phyloP scores from a whole-genome alignment of 2,113 vertebrate species.

The Gallinago paraguaiae region DNA sequence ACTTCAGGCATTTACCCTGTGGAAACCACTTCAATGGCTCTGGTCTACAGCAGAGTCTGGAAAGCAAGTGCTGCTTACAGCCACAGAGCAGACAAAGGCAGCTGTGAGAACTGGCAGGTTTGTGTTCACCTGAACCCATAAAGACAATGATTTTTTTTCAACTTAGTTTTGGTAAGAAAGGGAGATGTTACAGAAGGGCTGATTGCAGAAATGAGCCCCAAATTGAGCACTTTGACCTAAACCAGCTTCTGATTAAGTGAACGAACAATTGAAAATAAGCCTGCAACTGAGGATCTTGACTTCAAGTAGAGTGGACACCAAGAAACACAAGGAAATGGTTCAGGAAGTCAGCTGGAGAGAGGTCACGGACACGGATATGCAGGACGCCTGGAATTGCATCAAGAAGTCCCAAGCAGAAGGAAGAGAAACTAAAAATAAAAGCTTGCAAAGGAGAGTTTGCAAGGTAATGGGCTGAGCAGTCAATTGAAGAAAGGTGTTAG shows the following conservation, averaged over 20 bases:
- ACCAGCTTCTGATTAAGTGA: neutral
- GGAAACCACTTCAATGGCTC: neutral
- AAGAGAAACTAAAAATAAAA: slow-evolving; percentile 25
- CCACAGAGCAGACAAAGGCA: neutral
- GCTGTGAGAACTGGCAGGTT: neutral
- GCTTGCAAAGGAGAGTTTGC: neutral
- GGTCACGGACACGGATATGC: neutral
- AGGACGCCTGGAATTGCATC: neutral
- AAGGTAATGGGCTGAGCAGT: neutral
- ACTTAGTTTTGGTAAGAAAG: neutral
- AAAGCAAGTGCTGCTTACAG: neutral
- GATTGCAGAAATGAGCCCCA: neutral
- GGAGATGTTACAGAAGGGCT: neutral
- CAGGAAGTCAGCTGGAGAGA: neutral
- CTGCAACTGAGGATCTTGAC: neutral
- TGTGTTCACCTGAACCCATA: rapidly evolving
- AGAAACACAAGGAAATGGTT: neutral
- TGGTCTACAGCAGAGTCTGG: neutral
- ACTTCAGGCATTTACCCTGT: too few species aligned
- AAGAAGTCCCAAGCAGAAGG: neutral
- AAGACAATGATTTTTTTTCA: neutral
- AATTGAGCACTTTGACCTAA: neutral
- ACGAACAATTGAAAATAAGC: neutral
- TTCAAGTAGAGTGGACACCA: neutral
- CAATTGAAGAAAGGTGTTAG: neutral